These are phyloP conservation scores for Cylloceria caligata DNA, from an alignment of 2,888 invertebrate species.

Conservation along the genomic window DNA sequence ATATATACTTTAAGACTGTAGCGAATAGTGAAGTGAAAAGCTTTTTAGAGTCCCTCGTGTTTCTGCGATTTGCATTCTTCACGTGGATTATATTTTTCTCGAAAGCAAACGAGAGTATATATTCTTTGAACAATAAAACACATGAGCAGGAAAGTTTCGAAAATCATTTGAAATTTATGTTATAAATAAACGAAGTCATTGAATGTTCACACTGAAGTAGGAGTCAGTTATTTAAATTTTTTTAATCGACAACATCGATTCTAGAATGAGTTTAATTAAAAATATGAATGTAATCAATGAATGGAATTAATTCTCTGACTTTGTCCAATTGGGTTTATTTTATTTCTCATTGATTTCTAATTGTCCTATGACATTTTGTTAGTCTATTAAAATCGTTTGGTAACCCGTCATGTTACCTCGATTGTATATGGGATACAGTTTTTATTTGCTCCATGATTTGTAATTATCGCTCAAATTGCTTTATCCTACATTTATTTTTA, in stretches of 20 bases:
- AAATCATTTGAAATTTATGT: neutral
- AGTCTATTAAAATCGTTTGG: too few species aligned
- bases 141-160: neutral
- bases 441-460: too few species aligned
- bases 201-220: neutral
- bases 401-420: too few species aligned
- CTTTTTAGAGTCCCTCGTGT: constrained; percentile 16
- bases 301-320: too few species aligned
- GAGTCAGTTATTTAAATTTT: neutral
- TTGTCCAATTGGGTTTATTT: too few species aligned
- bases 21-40: constrained; percentile 26
- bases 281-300: neutral
- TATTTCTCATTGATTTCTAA: too few species aligned
- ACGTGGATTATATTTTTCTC: constrained; percentile 18
- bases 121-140: constrained; percentile 7
- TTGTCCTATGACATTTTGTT: too few species aligned
- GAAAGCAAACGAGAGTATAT: neutral
- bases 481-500: too few species aligned
- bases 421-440: too few species aligned
- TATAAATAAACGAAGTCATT: neutral
- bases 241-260: too few species aligned
- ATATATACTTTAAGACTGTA: neutral
- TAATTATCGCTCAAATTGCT: too few species aligned
- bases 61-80: constrained; percentile 19
- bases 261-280: neutral